phyloP scores from a whole-genome alignment of 1,140 invertebrate species.

The Listronotus oregonensis region DNA sequence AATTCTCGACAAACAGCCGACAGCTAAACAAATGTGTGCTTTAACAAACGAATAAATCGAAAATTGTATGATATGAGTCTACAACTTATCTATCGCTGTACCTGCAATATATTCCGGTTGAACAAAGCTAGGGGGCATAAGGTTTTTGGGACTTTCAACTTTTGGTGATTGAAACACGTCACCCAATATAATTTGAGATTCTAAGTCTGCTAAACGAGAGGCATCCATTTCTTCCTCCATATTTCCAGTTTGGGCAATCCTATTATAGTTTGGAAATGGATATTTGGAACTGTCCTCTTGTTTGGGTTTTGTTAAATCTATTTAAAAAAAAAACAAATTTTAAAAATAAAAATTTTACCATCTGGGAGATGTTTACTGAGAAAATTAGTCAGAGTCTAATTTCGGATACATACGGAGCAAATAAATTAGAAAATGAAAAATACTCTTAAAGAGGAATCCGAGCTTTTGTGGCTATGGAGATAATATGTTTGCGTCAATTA shows the following conservation, averaged over 20 bases:
- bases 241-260: constrained; percentile 9
- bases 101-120: constrained; percentile 1
- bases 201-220: constrained; percentile 42
- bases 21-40: too few relatives aligned
- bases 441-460: too few relatives aligned
- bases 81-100: background rate
- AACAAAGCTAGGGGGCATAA: background rate
- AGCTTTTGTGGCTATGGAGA: too few relatives aligned
- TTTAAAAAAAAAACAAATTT: background rate
- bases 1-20: too few relatives aligned
- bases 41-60: too few relatives aligned
- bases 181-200: constrained; percentile 46
- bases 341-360: too few relatives aligned
- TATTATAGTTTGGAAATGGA: constrained; percentile 5
- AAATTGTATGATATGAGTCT: too few relatives aligned
- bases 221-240: constrained; percentile 27
- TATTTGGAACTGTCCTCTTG: constrained; percentile 2
- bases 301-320: constrained; percentile 8
- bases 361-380: too few relatives aligned
- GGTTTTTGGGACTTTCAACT: constrained; percentile 1
- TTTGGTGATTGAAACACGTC: constrained; percentile 12
- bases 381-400: too few relatives aligned
- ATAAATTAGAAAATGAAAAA: too few relatives aligned
- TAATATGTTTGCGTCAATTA: too few relatives aligned
- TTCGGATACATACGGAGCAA: too few relatives aligned